Base-by-base conservation (phyloP, 1,140 invertebrate genomes). In the Bombus pascuorum region DNA sequence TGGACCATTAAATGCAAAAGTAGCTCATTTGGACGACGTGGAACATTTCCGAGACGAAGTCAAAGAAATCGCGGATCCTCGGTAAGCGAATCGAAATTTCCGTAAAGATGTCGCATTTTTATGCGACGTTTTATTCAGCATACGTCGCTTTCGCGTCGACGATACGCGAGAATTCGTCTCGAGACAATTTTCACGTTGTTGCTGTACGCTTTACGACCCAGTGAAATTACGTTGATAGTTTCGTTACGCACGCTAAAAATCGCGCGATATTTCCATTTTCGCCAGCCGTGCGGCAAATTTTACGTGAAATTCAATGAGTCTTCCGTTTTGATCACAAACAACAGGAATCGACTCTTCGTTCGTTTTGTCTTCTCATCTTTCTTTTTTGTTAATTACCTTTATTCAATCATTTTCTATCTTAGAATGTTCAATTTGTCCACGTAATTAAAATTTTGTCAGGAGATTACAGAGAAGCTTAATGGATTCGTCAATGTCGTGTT, bases 161-260 rank as follows among this genome's bases (percentile, higher is more conserved):
- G 59, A 28, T 28, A 34, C n/a, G 6, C 32, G 37, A 22, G 37
- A 44, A 72, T 44, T 71, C 37, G 25, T 71, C 65, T 39, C 70
- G 37, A 42, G 71, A 72, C 28, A 42, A 28, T 28, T 42, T 42
- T 44, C 71, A 13, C 13, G 28, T 74, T 81, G 81, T 70, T 53
- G 65, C 47, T n/a, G 13, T n/a, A 5, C 62, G 62, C 13, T 66
- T 66, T 32, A 66, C 15, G n/a, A 6, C 44, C 81, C 44, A 15
- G 15, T 75, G 70, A 85, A 87, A 85, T 87, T 83, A 28, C 82
- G 70, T 32, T 74, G 74, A 70, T 68, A 83, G 66, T 59, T 68
- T 89, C 62, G 78, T 89, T 88, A 88, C 70, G 53, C 39, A 42
- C 22, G 44, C 5, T 78, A 62, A 73, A 87, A 87, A 82, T 87